Evolutionary conservation across 92 coral and sea anemone genomes (phyloP).

Genomic region (Porites cylindrica): DNA sequence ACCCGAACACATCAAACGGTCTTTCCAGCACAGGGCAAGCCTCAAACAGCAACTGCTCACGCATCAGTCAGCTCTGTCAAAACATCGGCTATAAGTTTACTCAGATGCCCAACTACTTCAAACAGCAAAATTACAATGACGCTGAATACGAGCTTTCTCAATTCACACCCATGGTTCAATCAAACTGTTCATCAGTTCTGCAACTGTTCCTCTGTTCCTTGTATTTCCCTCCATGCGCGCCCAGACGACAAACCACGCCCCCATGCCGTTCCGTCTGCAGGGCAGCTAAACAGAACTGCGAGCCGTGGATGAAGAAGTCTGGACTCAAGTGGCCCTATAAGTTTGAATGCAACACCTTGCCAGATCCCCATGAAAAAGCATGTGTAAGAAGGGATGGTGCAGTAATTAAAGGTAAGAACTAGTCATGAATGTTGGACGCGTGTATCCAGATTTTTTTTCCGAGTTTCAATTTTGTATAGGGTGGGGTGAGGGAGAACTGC

Average conservation of each 20-base stretch:
- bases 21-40: neutral
- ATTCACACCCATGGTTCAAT: conserved; percentile 52
- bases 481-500: too few relatives aligned
- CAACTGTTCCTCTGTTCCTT: conserved; percentile 70
- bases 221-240: conserved; percentile 70
- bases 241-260: conserved; percentile 25
- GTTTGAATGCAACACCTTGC: conserved; percentile 67
- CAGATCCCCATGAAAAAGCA: conserved; percentile 28
- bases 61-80: conserved; percentile 29
- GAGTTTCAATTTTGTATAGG: too few relatives aligned
- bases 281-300: conserved; percentile 64
- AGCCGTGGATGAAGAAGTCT: conserved; percentile 43
- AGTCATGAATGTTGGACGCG: too few relatives aligned
- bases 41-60: conserved; percentile 21
- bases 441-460: too few relatives aligned
- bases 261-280: conserved; percentile 76
- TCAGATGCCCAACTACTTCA: conserved; percentile 72
- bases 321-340: conserved; percentile 75
- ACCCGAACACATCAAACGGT: neutral
- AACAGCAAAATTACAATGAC: conserved; percentile 55
- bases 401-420: conserved; percentile 5
- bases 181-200: conserved; percentile 59
- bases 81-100: conserved; percentile 78
- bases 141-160: conserved; percentile 61
- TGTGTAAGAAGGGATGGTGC: conserved; percentile 28